Percentiles rank a stretch among this genome's conserved stretches.
These are phyloP conservation scores for Tenthredo livida DNA, from an alignment of 2,888 invertebrate species.

Conservation along the genomic window DNA sequence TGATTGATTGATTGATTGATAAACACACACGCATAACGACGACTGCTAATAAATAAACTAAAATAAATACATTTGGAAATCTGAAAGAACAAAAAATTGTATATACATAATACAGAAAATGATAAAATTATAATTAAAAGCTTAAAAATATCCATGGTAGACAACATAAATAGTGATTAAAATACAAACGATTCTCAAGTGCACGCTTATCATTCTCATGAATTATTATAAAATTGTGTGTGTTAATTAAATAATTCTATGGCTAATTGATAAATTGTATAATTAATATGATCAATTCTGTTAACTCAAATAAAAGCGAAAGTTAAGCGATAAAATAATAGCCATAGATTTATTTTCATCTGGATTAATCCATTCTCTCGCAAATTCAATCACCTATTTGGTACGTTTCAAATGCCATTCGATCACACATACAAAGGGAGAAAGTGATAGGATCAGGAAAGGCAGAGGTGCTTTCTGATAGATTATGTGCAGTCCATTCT, in stretches of 20 bases:
- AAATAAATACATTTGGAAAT: constrained; percentile 70
- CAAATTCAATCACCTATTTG: not conserved
- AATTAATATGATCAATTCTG: not conserved
- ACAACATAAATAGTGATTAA: not conserved
- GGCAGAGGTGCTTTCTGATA: constrained; percentile 44
- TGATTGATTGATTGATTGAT: constrained; percentile 62
- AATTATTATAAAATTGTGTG: not conserved
- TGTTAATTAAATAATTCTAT: not conserved
- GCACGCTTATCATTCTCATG: not conserved
- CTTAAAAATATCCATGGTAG: not conserved
- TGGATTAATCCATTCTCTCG: not conserved
- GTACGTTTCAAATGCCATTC: not conserved
- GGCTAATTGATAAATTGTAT: not conserved
- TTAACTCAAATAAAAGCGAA: not conserved
- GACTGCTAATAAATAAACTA: constrained; percentile 70
- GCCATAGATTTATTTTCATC: not conserved
- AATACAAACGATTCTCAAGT: constrained; percentile 5
- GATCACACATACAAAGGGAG: constrained; percentile 22
- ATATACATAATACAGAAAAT: constrained; percentile 59
- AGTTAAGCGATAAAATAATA: not conserved
- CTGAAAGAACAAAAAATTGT: constrained; percentile 65
- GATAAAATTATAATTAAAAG: constrained; percentile 46
- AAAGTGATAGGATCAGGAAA: constrained; percentile 54
- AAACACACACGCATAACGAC: constrained; percentile 63
- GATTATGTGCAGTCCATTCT: constrained; percentile 2